A percentile compares a stretch with the other conserved stretches of the same genome.
These are phyloP conservation scores for Ellobius talpinus DNA, from an alignment of 2,113 vertebrate genomes.

Conservation along the genomic window DNA sequence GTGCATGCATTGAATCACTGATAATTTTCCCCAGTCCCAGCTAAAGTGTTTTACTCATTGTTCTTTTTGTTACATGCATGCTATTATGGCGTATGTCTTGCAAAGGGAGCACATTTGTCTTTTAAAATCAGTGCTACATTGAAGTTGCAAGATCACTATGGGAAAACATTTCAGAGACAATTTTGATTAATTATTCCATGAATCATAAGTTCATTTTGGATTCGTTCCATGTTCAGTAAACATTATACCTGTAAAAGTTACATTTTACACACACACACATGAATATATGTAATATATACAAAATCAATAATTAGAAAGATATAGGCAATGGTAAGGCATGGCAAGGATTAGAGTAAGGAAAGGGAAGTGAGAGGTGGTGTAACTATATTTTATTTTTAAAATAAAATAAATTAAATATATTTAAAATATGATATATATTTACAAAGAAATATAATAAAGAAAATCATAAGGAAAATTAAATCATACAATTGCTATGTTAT, in stretches of 20 bases:
- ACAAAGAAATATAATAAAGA: neutral
- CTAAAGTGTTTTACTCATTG: neutral
- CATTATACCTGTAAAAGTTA: neutral
- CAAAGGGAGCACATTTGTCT: neutral
- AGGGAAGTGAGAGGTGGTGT: neutral
- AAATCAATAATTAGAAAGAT: neutral
- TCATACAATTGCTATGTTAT: neutral
- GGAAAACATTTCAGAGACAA: neutral
- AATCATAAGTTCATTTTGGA: neutral
- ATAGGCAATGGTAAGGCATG: neutral
- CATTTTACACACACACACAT: neutral
- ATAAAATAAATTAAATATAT: neutral
- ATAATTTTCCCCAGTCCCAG: neutral
- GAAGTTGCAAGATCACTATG: neutral
- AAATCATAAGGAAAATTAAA: neutral
- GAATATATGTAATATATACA: no score
- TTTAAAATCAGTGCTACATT: no score
- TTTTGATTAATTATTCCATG: neutral
- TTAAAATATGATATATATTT: neutral
- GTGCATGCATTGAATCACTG: neutral
- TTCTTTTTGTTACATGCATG: neutral
- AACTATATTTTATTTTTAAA: neutral
- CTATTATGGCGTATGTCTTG: neutral
- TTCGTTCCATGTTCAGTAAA: neutral
- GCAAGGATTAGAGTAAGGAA: neutral